These are phyloP conservation scores for Urocyon cinereoargenteus DNA, from an alignment of 2,797 vertebrate species.

Conservation along the genomic window DNA sequence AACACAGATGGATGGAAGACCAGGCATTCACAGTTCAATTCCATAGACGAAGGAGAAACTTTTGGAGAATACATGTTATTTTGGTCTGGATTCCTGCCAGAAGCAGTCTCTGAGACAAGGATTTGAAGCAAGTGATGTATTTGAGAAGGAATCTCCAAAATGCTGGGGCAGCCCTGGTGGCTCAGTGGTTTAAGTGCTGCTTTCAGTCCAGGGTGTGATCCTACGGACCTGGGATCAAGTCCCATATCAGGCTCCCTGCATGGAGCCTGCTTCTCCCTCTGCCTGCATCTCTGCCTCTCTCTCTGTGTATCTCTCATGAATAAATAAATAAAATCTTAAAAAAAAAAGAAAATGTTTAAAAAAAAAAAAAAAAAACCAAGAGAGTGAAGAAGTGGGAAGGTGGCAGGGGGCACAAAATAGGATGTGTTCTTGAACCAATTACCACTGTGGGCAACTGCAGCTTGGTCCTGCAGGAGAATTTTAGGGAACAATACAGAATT, in stretches of 20 bases:
- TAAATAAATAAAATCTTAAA: too few relatives aligned
- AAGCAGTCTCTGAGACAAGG: not conserved
- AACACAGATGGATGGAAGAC: not conserved
- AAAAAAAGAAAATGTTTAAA: too few relatives aligned
- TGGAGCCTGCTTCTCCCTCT: too few relatives aligned
- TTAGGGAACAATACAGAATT: not conserved
- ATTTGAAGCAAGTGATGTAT: not conserved
- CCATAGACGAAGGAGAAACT: not conserved
- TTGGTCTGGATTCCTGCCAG: not conserved
- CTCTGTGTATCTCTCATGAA: too few relatives aligned
- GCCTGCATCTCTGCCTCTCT: too few relatives aligned
- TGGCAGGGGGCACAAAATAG: not conserved
- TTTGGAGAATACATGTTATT: not conserved
- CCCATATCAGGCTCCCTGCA: too few relatives aligned
- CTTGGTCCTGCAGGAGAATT: not conserved
- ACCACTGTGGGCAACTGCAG: not conserved
- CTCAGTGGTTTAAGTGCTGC: too few relatives aligned
- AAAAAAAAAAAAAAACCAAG: too few relatives aligned
- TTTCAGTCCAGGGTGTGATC: too few relatives aligned
- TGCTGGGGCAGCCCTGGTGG: too few relatives aligned
- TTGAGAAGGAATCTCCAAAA: not conserved
- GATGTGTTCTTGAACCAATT: not conserved
- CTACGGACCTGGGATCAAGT: too few relatives aligned
- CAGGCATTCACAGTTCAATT: not conserved
- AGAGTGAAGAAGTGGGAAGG: not conserved